These are phyloP conservation scores for Callosobruchus maculatus DNA, from an alignment of 2,888 invertebrate species.

Conservation along the genomic window DNA sequence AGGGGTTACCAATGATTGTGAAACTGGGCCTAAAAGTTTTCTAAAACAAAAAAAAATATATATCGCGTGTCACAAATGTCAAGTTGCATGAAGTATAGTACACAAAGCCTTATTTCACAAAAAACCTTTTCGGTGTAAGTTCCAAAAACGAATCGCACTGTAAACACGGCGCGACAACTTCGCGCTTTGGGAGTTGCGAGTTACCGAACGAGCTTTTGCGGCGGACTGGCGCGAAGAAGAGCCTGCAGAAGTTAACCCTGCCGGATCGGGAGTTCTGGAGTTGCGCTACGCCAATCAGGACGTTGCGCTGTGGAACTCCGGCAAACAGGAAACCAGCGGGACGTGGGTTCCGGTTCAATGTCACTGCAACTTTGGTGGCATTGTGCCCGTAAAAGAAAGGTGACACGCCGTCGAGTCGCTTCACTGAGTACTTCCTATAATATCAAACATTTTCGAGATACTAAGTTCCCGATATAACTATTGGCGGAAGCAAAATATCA, in stretches of 20 bases:
- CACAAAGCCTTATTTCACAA: not conserved
- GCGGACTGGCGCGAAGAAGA: not conserved
- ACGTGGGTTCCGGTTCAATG: not conserved
- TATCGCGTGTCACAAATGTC: too few species aligned
- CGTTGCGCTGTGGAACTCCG: not conserved
- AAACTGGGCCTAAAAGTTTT: too few species aligned
- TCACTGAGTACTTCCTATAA: too few species aligned
- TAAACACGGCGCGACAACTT: not conserved
- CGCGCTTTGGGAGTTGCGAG: not conserved
- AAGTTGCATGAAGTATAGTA: not conserved
- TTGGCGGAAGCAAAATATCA: too few species aligned
- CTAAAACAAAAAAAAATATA: too few species aligned
- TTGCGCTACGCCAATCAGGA: not conserved
- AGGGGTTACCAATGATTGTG: too few species aligned
- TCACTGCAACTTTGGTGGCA: not conserved
- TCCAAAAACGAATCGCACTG: too few species aligned
- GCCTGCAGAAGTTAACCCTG: not conserved
- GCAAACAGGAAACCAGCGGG: not conserved
- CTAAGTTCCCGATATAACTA: too few species aligned
- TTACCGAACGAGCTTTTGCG: not conserved
- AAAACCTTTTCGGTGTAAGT: not conserved
- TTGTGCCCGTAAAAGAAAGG: too few species aligned
- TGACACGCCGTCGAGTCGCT: too few species aligned
- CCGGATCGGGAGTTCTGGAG: not conserved
- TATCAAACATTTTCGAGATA: too few species aligned